Evolutionary conservation across 2,797 vertebrate genomes (phyloP), one percentile per base, ranked within the genome.

Genomic region (Semaprochilodus insignis): DNA sequence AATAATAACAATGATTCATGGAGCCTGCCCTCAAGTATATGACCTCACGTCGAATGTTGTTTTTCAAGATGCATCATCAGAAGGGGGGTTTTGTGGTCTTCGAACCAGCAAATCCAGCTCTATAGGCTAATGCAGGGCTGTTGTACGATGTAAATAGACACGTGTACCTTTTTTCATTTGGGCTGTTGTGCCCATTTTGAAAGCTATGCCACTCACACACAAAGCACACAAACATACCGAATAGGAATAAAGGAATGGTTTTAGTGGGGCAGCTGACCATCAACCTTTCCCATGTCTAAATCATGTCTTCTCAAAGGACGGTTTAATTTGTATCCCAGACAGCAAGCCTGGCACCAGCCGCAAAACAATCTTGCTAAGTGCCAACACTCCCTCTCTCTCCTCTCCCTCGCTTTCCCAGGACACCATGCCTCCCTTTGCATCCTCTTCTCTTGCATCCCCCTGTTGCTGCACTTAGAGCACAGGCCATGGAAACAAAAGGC

Each of bases 281-380:
- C 84, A 66, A 83, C 87, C 84, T 75, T 85, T 86, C 83, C 83
- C 82, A 83, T 82, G 86, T 83, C 85, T 90, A 91, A 90, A 92
- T 91, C 82, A 89, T 87, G 88, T 90, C 85, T 85, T 86, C 79
- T 88, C 85, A 87, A 87, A 78, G 65, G 91, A 84, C 81, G 66
- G 81, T 81, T 88, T 84, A 60, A 81, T 87, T 87, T 87, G 81
- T 77, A 85, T 88, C 82, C 36, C 34, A 88, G 87, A 90, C 88
- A 88, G 85, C 80, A 84, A 87, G 85, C 85, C 85, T 87, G 89
- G 80, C 90, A 91, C 80, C 81, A 87, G 79, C 89, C 85, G 80
- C 85, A 88, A 89, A 91, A 88, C 90, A 89, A 90, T 88, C 80
- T 89, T 13, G 14, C 79, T 83, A 90, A 88, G 85, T 92, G 89